Evolutionary conservation across 64 coral and sea anemone genomes (phyloP).

Genomic region (Stichodactyla mertensii): DNA sequence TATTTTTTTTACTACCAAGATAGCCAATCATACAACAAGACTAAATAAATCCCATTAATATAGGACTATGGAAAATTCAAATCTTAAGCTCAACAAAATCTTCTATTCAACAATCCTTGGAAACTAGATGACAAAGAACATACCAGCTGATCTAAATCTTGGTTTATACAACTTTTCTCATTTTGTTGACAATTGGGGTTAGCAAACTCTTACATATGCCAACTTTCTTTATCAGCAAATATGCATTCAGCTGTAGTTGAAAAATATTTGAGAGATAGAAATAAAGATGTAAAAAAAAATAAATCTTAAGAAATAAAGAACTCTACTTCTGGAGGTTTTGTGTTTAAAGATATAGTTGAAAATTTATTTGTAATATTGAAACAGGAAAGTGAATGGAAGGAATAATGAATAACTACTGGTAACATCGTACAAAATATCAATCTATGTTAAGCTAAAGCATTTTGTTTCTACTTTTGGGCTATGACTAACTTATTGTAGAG

Average conservation of each 20-base stretch:
- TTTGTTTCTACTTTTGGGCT: too few species aligned
- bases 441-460: too few species aligned
- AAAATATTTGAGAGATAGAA: not conserved
- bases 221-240: not conserved
- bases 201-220: not conserved
- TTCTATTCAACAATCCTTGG: not conserved
- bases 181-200: not conserved
- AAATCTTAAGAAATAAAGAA: not conserved
- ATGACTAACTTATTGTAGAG: too few species aligned
- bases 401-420: too few species aligned
- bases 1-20: not conserved
- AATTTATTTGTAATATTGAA: not conserved
- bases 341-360: not conserved
- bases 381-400: too few species aligned
- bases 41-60: not conserved
- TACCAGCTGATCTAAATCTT: slow-evolving; percentile 12
- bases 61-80: slow-evolving; percentile 2
- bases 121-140: not conserved
- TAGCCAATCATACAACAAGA: not conserved
- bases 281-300: not conserved
- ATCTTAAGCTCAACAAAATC: not conserved
- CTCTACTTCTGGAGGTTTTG: not conserved
- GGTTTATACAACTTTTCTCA: not conserved
- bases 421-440: too few species aligned
- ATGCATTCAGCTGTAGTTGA: not conserved